These are phyloP conservation scores for Sialia sialis DNA, from an alignment of 2,113 vertebrate genomes.

Conservation along the genomic window DNA sequence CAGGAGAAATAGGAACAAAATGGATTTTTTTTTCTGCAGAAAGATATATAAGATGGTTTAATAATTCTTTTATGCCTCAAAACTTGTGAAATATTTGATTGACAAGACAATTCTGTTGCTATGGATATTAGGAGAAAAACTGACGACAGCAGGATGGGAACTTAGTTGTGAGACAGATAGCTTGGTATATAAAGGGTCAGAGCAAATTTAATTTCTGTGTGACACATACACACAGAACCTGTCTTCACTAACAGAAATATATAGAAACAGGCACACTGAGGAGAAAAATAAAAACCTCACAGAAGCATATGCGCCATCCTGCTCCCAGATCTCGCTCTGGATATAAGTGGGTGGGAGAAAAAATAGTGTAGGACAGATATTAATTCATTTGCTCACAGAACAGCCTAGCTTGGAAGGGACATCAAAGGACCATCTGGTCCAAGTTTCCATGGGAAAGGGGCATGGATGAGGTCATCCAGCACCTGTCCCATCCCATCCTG, in stretches of 20 bases:
- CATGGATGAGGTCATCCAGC: neutral
- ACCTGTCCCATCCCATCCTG: neutral
- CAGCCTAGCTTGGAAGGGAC: neutral
- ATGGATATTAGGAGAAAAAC: conserved; percentile 19
- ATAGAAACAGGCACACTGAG: neutral
- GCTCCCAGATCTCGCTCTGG: neutral
- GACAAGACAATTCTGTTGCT: neutral
- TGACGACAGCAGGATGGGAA: neutral
- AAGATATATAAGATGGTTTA: neutral
- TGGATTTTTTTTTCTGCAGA: neutral
- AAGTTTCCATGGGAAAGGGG: neutral
- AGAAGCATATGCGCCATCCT: neutral
- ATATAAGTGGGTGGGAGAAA: neutral
- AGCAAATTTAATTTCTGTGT: conserved; percentile 1
- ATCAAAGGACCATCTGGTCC: neutral
- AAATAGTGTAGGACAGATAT: neutral
- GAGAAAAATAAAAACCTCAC: neutral
- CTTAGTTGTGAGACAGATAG: conserved; percentile 14
- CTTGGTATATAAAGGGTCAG: neutral
- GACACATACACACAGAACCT: neutral
- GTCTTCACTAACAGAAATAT: neutral
- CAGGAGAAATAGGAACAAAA: neutral
- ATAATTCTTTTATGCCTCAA: neutral
- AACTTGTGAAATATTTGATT: neutral
- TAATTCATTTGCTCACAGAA: neutral